phyloP scores from a whole-genome alignment of 2,113 vertebrate genomes.

The Dolichotis patagonum region DNA sequence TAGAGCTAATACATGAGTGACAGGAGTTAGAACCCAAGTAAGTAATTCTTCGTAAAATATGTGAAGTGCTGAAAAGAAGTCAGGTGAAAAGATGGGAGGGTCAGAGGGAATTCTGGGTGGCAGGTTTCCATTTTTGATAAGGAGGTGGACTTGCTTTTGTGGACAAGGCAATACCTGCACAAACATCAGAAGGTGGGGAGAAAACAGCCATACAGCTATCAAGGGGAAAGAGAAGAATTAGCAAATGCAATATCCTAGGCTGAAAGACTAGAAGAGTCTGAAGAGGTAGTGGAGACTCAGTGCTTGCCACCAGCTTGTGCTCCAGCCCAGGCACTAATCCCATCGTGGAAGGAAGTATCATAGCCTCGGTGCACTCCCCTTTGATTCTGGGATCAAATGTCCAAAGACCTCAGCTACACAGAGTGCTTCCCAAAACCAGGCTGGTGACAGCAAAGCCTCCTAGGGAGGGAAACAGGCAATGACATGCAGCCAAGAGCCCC shows the following conservation, averaged over 20 bases:
- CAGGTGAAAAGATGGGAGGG: background rate
- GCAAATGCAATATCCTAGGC: background rate
- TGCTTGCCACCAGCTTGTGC: background rate
- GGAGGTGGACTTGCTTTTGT: background rate
- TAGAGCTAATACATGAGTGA: background rate
- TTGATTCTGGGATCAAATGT: background rate
- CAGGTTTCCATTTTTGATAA: background rate
- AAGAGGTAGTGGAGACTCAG: background rate
- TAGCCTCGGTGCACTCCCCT: rapidly evolving
- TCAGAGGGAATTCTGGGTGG: background rate
- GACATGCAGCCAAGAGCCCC: background rate
- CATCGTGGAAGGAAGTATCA: background rate
- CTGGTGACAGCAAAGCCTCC: background rate
- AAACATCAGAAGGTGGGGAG: background rate
- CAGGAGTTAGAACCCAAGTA: background rate
- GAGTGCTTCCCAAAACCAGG: background rate
- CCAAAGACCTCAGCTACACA: background rate
- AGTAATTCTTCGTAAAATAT: background rate
- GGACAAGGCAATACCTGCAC: too few species aligned
- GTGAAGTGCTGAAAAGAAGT: background rate
- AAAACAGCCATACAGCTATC: background rate
- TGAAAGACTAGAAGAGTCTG: background rate
- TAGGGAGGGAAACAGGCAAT: background rate
- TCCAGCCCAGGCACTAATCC: background rate
- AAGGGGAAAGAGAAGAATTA: background rate